Percentiles rank a stretch among this genome's conserved stretches.
phyloP scores from a whole-genome alignment of 2,113 vertebrate species.

The Bettongia penicillata region DNA sequence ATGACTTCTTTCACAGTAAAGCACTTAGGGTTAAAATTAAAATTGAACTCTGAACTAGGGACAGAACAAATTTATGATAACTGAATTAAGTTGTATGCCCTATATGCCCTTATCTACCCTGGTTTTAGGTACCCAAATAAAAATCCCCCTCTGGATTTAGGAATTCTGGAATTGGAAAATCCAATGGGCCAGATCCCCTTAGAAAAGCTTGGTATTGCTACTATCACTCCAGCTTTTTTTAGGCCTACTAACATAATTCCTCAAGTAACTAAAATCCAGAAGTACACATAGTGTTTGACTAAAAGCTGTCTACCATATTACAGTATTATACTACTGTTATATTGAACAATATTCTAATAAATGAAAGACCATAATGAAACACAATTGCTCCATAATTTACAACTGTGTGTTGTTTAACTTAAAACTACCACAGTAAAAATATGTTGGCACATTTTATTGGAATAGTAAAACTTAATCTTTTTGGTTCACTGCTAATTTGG shows the following conservation, averaged over 20 bases:
- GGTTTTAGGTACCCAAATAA: background rate
- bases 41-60: background rate
- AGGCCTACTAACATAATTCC: background rate
- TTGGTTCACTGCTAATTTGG: slow-evolving; percentile 47
- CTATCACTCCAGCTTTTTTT: background rate
- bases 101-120: background rate
- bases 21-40: too few species aligned
- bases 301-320: slow-evolving; percentile 28
- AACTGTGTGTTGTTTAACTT: slow-evolving; percentile 12
- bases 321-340: slow-evolving; percentile 23
- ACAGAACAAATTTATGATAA: background rate
- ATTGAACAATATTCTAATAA: slow-evolving; percentile 55
- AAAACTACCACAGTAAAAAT: slow-evolving; percentile 27
- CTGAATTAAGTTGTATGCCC: background rate
- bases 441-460: slow-evolving; percentile 28
- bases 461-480: background rate
- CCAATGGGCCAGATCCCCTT: background rate
- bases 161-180: slow-evolving; percentile 27
- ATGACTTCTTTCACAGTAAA: background rate
- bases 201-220: slow-evolving; percentile 30
- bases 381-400: slow-evolving; percentile 24
- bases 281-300: background rate
- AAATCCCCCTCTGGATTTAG: slow-evolving; percentile 27
- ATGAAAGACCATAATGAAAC: slow-evolving; percentile 42
- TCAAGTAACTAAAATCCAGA: background rate